These are phyloP conservation scores for Poeciliopsis paucimaculata DNA, from an alignment of 2,797 vertebrate species.

Conservation along the genomic window DNA sequence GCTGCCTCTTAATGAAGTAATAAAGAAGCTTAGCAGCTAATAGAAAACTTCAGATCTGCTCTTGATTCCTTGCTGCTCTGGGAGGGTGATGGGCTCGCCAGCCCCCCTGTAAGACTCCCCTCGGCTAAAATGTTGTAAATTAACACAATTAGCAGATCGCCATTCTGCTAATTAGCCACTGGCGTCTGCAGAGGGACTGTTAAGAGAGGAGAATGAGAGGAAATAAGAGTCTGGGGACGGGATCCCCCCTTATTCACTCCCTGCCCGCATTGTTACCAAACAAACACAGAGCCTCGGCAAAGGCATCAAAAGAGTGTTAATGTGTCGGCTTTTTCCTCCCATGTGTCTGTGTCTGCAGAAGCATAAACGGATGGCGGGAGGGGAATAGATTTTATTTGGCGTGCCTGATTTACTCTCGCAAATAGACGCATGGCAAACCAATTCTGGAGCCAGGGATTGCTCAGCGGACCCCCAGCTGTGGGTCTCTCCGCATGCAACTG, in stretches of 20 bases:
- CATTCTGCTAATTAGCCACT: constrained; percentile 97
- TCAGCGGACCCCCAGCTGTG: constrained; percentile 66
- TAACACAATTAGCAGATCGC: constrained; percentile 97
- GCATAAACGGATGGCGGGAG: constrained; percentile 57
- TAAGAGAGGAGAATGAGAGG: constrained; percentile 87
- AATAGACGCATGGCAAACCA: constrained; percentile 50
- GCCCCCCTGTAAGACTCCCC: constrained; percentile 88
- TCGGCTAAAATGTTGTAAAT: constrained; percentile 98
- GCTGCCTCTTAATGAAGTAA: constrained; percentile 35
- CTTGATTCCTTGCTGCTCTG: constrained; percentile 81
- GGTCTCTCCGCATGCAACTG: constrained; percentile 64
- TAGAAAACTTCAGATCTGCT: constrained; percentile 61
- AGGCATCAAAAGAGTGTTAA: constrained; percentile 60
- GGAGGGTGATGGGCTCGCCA: constrained; percentile 88
- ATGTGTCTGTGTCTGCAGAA: constrained; percentile 47
- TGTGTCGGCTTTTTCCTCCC: constrained; percentile 30
- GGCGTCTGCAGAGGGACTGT: constrained; percentile 88
- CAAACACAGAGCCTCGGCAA: constrained; percentile 78
- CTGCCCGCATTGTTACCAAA: constrained; percentile 90
- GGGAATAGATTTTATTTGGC: constrained; percentile 63
- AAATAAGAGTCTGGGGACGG: constrained; percentile 73
- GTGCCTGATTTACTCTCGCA: constrained; percentile 47
- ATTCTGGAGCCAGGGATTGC: constrained; percentile 51
- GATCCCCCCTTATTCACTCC: constrained; percentile 56
- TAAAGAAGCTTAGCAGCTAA: constrained; percentile 48